These are phyloP conservation scores for Harpegnathos saltator DNA, from an alignment of 1,140 invertebrate genomes.

Conservation along the genomic window DNA sequence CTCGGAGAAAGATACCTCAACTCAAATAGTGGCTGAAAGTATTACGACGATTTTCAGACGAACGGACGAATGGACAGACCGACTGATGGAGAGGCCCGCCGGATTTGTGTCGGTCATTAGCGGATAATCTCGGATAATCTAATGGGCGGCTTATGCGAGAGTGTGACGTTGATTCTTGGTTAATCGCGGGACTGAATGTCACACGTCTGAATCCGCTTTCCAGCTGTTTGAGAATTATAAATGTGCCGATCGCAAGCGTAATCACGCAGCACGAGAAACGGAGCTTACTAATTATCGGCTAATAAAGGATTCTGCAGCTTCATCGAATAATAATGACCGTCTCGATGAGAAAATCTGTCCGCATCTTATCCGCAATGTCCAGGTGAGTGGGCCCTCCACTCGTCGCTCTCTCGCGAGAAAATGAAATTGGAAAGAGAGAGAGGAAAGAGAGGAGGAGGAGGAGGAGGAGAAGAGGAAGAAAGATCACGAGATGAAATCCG, in stretches of 20 bases:
- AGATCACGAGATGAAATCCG: conserved; percentile 38
- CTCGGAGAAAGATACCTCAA: conserved; percentile 12
- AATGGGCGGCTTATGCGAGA: neutral
- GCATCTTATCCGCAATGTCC: neutral
- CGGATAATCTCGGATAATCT: neutral
- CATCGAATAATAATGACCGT: no score
- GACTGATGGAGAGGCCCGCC: no score
- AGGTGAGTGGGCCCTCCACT: neutral
- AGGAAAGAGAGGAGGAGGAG: no score
- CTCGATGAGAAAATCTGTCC: no score
- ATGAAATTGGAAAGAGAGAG: neutral
- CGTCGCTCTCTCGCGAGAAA: neutral
- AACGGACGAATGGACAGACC: neutral
- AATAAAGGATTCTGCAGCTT: no score
- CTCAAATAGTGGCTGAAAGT: conserved; percentile 16
- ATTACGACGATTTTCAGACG: conserved; percentile 5
- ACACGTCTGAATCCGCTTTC: neutral
- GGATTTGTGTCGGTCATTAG: neutral
- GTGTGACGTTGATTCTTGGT: neutral
- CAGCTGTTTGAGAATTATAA: neutral
- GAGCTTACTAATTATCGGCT: no score
- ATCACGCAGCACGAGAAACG: neutral
- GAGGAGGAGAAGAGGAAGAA: no score
- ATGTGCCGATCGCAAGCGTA: no score
- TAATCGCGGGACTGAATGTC: neutral